These are phyloP conservation scores for Stictonetta naevosa DNA, from an alignment of 2,113 vertebrate genomes.

Conservation along the genomic window DNA sequence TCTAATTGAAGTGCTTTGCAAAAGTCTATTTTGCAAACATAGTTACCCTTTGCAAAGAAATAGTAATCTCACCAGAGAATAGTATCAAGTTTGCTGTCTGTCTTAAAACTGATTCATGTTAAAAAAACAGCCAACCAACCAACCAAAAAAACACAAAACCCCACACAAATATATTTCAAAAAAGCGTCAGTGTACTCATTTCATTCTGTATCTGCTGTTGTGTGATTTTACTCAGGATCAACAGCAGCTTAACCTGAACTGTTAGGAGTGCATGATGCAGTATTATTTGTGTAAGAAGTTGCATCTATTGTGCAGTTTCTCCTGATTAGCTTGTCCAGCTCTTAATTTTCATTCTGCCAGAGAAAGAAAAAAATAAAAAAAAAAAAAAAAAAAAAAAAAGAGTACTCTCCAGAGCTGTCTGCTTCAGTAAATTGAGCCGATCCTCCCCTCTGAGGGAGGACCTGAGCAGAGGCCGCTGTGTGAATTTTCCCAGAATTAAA, in stretches of 20 bases:
- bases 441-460: neutral
- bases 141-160: too few relatives aligned
- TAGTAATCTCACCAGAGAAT: neutral
- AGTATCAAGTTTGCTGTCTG: neutral
- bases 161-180: too few relatives aligned
- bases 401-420: neutral
- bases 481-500: neutral
- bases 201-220: neutral
- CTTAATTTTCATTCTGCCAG: conserved; percentile 17
- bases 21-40: neutral
- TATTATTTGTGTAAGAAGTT: neutral
- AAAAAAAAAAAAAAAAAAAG: neutral
- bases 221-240: neutral
- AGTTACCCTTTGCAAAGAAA: neutral
- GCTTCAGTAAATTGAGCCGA: neutral
- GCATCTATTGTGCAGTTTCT: neutral
- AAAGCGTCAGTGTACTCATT: neutral
- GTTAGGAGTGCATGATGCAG: neutral
- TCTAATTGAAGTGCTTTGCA: neutral
- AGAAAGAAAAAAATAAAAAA: neutral
- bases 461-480: neutral
- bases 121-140: neutral
- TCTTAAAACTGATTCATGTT: neutral
- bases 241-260: neutral
- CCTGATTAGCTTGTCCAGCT: neutral